Conservation (phyloP, 2,797 vertebrate genomes). For the Pangasius larnaudii region DNA sequence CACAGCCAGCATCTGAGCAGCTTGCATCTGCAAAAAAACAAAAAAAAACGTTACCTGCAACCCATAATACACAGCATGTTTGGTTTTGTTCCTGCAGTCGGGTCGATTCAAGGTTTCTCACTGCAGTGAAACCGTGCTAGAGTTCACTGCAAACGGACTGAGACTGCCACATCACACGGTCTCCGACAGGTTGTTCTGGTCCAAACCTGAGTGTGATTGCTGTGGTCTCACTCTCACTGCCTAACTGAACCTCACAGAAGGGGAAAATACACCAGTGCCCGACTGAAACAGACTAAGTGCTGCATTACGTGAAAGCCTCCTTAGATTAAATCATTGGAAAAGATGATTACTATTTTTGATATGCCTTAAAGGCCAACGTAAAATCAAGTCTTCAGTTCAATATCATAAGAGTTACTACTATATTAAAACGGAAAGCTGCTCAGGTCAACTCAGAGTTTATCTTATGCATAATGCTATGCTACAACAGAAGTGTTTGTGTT, state of each 20-base stretch:
- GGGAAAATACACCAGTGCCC: not conserved
- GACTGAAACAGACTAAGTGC: not conserved
- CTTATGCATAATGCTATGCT: constrained; percentile 11
- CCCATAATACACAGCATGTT: not conserved
- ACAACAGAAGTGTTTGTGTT: constrained; percentile 25
- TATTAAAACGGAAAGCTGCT: constrained; percentile 30
- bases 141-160: not conserved
- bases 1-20: not conserved
- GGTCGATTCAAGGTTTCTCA: constrained; percentile 4
- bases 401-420: constrained; percentile 28
- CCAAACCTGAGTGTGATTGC: not conserved
- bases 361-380: constrained; percentile 34
- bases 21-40: not conserved
- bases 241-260: not conserved
- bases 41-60: not conserved
- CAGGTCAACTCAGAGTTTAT: constrained; percentile 38
- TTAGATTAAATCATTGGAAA: not conserved
- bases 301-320: constrained; percentile 2
- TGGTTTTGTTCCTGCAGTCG: not conserved
- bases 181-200: not conserved
- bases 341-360: constrained; percentile 33
- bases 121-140: not conserved
- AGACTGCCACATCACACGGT: not conserved
- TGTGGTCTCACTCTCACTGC: constrained; percentile 1
- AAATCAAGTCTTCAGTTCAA: constrained; percentile 27